Evolutionary conservation across 1,140 invertebrate genomes (phyloP).

Genomic region (Calephelis virginiensis): DNA sequence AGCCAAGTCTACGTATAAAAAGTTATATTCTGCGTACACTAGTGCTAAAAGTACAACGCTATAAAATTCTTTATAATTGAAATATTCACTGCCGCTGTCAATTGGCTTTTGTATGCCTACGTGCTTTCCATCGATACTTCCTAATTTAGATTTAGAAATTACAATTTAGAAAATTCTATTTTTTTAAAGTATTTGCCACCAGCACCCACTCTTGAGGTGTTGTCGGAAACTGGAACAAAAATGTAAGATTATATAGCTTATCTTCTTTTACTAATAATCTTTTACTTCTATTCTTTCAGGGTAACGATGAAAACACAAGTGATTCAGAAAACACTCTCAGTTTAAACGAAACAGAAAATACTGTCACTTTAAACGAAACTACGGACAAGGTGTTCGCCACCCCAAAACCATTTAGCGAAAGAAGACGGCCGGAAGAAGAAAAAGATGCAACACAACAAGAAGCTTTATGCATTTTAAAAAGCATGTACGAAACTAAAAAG

Average conservation of each 20-base stretch:
- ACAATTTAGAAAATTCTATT: constrained; percentile 30
- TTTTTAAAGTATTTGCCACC: constrained; percentile 29
- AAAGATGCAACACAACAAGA: constrained; percentile 33
- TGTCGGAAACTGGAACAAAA: constrained; percentile 36
- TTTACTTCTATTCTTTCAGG: constrained; percentile 34
- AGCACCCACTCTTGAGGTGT: constrained; percentile 33
- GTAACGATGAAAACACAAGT: constrained; percentile 35
- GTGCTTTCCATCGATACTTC: constrained; percentile 27
- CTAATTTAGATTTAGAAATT: too few species aligned
- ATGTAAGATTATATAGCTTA: constrained; percentile 32
- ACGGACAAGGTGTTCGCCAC: constrained; percentile 26
- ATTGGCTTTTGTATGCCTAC: constrained; percentile 35
- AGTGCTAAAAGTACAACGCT: constrained; percentile 60
- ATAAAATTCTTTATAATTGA: constrained; percentile 68
- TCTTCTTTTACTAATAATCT: too few species aligned
- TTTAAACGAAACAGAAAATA: constrained; percentile 31
- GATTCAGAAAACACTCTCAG: constrained; percentile 31
- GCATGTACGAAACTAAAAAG: constrained; percentile 31
- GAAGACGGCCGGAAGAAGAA: constrained; percentile 31
- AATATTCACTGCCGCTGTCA: constrained; percentile 44
- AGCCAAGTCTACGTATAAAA: constrained; percentile 68
- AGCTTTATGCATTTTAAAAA: constrained; percentile 34
- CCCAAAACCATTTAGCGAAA: constrained; percentile 35
- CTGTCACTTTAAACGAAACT: constrained; percentile 33
- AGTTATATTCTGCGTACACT: constrained; percentile 68